Conservation (phyloP, 2,888 invertebrate genomes). For the Phasia obesa region DNA sequence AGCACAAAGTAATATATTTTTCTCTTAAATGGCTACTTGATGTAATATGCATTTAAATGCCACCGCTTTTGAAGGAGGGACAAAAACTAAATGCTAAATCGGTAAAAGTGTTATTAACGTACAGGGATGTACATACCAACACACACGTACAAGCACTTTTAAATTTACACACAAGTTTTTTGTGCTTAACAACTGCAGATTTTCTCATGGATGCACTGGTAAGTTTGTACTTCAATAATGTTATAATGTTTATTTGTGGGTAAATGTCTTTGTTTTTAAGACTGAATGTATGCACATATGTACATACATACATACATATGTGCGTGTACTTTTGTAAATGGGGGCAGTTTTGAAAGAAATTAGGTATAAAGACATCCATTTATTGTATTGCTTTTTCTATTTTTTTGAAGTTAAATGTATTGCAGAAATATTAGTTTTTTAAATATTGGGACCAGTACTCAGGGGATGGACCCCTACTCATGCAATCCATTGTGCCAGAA, state of each 20-base stretch:
- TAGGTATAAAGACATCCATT: too few species aligned
- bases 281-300: neutral
- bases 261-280: slow-evolving; percentile 15
- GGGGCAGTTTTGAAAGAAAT: neutral
- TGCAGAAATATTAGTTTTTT: too few species aligned
- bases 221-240: slow-evolving; percentile 2
- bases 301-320: too few species aligned
- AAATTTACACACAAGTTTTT: neutral
- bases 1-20: slow-evolving; percentile 38
- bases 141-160: neutral
- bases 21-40: slow-evolving; percentile 57
- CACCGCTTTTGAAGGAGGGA: slow-evolving; percentile 15
- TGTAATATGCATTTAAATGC: slow-evolving; percentile 55
- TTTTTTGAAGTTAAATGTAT: too few species aligned
- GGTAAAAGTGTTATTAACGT: slow-evolving; percentile 21
- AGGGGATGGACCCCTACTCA: too few species aligned
- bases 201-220: slow-evolving; percentile 49
- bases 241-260: slow-evolving; percentile 18
- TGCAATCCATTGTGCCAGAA: too few species aligned
- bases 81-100: neutral
- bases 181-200: slow-evolving; percentile 49
- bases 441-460: too few species aligned
- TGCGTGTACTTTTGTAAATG: neutral
- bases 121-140: too few species aligned
- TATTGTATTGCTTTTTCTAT: too few species aligned